Evolutionary conservation across 2,888 invertebrate genomes (phyloP).

Genomic region (Adela reaumurella): DNA sequence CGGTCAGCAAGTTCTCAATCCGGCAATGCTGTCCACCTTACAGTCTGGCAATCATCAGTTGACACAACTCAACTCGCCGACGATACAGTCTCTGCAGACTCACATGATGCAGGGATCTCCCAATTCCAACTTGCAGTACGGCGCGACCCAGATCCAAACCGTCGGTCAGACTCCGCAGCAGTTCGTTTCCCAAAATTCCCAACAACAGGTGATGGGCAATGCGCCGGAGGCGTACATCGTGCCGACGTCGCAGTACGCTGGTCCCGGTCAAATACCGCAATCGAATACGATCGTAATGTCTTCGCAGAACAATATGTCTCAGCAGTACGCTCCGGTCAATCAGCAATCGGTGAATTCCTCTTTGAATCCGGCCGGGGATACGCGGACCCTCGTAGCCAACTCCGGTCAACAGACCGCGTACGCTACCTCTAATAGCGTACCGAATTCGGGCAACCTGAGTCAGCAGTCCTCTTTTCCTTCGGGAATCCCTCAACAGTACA

Average conservation of each 20-base stretch:
- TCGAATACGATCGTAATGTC: background rate
- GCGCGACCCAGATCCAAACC: background rate
- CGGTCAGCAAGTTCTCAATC: conserved; percentile 32
- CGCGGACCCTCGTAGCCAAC: no score
- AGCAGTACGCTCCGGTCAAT: background rate
- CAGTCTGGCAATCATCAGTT: background rate
- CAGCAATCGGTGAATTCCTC: no score
- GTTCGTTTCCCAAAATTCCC: background rate
- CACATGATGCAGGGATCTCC: background rate
- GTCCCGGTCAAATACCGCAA: background rate
- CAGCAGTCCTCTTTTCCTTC: background rate
- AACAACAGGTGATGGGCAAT: background rate
- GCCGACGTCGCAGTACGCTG: background rate
- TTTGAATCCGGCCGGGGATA: no score
- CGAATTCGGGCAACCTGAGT: background rate
- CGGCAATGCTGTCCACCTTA: conserved; percentile 4
- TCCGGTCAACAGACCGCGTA: background rate
- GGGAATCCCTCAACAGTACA: background rate
- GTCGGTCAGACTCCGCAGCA: background rate
- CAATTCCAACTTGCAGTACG: background rate
- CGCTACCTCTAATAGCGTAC: background rate
- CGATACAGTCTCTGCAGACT: background rate
- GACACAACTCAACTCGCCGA: background rate
- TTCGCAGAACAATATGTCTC: background rate
- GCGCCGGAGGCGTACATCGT: background rate